Evolutionary conservation across 2,797 vertebrate species (phyloP).

Genomic region (Acanthurus leucopareius): DNA sequence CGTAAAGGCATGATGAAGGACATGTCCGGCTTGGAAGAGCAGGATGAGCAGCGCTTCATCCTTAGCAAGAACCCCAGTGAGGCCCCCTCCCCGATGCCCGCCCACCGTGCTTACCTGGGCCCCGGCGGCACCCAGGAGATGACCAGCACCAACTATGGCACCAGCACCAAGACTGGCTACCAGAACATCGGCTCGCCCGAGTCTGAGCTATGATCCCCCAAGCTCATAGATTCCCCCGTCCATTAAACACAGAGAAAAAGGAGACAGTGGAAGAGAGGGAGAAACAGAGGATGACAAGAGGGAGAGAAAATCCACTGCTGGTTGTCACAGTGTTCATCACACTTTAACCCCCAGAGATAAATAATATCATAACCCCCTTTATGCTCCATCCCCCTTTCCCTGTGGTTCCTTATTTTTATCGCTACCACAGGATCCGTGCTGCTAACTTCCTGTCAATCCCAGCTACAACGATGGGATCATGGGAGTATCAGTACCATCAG

Average conservation of each 20-base stretch:
- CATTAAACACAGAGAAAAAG: constrained; percentile 16
- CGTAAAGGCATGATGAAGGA: constrained; percentile 99
- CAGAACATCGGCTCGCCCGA: constrained; percentile 88
- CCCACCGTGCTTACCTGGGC: constrained; percentile 94
- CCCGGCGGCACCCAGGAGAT: constrained; percentile 93
- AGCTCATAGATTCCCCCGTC: constrained; percentile 32
- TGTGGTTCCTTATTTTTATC: constrained; percentile 17
- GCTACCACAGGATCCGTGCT: constrained; percentile 5
- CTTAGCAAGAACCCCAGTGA: constrained; percentile 94
- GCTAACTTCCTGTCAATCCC: constrained; percentile 39
- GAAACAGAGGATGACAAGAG: constrained; percentile 56
- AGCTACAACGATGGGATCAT: constrained; percentile 48
- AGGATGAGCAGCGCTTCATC: constrained; percentile 98
- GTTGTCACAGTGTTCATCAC: constrained; percentile 70
- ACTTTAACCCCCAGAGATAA: constrained; percentile 74
- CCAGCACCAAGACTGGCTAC: constrained; percentile 92
- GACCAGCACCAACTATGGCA: constrained; percentile 96
- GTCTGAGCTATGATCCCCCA: constrained; percentile 84
- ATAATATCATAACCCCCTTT: constrained; percentile 25
- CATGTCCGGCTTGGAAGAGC: constrained; percentile 96
- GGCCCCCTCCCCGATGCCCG: constrained; percentile 95
- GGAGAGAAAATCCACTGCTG: constrained; percentile 62
- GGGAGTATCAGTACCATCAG: constrained; percentile 30
- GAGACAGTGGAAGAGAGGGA: constrained; percentile 40
- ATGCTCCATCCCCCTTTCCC: constrained; percentile 14